A percentile compares a stretch with the other conserved stretches of the same genome.
These are phyloP conservation scores for Scaptomyza flava DNA, from an alignment of 2,888 invertebrate genomes.

Conservation along the genomic window DNA sequence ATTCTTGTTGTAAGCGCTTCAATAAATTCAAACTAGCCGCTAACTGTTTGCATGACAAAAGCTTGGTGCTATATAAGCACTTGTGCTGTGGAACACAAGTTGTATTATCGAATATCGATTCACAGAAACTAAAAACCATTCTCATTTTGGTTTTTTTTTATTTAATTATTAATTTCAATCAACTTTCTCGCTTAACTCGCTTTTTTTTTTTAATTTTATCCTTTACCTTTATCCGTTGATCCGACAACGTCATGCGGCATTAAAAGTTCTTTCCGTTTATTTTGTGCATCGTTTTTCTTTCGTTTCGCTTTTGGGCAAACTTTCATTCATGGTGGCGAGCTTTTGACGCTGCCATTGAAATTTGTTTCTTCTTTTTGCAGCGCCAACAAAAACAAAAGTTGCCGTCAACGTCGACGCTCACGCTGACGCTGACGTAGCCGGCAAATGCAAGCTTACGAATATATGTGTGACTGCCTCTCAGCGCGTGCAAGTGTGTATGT, in stretches of 20 bases:
- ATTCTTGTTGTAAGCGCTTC: too few species aligned
- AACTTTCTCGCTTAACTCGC: too few species aligned
- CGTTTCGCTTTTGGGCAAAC: conserved; percentile 54
- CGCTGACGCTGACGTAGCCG: conserved; percentile 56
- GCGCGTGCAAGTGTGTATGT: conserved; percentile 12
- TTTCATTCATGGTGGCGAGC: conserved; percentile 70
- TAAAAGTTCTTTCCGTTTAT: conserved; percentile 50
- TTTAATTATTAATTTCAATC: too few species aligned
- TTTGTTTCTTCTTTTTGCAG: conserved; percentile 63
- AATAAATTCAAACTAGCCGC: conserved; percentile 13
- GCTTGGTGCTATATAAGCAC: conserved; percentile 16
- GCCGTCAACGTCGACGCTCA: conserved; percentile 41
- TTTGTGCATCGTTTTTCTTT: conserved; percentile 60
- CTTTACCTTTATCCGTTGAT: background rate
- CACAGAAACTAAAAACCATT: background rate
- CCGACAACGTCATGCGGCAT: conserved; percentile 26
- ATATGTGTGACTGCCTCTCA: conserved; percentile 40
- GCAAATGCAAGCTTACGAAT: conserved; percentile 65
- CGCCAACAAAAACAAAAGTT: conserved; percentile 73
- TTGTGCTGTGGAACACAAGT: conserved; percentile 5
- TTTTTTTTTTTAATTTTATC: too few species aligned
- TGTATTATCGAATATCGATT: conserved; percentile 13
- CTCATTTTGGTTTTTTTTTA: too few species aligned
- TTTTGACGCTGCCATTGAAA: conserved; percentile 73
- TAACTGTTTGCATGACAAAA: background rate